Evolutionary conservation across 2,888 invertebrate genomes (phyloP).

Genomic region (Hirtodrosophila confusa): DNA sequence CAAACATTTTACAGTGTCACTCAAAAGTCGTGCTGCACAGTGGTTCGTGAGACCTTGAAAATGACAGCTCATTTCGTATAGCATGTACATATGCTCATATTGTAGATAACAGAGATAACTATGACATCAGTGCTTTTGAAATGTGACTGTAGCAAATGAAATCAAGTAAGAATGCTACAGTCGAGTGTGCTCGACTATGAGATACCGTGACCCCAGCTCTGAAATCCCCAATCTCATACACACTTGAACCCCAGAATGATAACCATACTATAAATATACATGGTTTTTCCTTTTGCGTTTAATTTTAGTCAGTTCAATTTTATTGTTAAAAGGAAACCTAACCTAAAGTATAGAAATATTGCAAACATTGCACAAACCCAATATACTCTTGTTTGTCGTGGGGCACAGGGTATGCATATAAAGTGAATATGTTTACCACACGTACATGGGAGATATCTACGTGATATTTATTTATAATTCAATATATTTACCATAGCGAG

Average conservation of each 20-base stretch:
- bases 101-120: constrained; percentile 24
- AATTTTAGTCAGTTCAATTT: no score
- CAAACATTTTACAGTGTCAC: constrained; percentile 49
- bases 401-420: neutral
- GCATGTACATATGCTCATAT: neutral
- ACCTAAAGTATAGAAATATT: no score
- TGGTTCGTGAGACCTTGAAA: constrained; percentile 19
- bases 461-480: constrained; percentile 21
- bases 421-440: constrained; percentile 5
- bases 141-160: constrained; percentile 23
- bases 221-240: no score
- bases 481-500: no score
- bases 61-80: constrained; percentile 14
- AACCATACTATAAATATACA: no score
- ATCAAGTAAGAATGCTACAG: neutral
- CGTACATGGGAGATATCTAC: constrained; percentile 30
- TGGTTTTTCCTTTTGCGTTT: no score
- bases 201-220: no score
- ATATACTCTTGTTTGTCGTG: no score
- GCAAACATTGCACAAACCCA: no score
- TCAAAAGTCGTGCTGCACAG: constrained; percentile 52
- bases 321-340: no score
- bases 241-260: no score
- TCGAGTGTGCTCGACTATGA: no score
- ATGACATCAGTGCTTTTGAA: constrained; percentile 44